Evolutionary conservation across 2,113 vertebrate species (phyloP).

Genomic region (Pheucticus melanocephalus): DNA sequence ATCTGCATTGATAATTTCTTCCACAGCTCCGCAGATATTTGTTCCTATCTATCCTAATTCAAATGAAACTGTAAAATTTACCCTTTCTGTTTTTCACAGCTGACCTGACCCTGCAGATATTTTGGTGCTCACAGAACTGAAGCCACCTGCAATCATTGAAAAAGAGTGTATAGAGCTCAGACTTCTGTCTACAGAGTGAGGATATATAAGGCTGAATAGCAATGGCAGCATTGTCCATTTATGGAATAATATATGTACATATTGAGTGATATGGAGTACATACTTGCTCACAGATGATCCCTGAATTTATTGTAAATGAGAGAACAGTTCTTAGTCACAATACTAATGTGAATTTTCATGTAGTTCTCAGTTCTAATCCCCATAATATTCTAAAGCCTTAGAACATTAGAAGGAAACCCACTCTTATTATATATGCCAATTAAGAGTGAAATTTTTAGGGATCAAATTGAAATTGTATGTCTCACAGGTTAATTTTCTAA

Average conservation of each 20-base stretch:
- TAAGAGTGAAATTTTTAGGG: background rate
- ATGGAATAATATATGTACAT: background rate
- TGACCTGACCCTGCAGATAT: background rate
- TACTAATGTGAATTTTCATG: background rate
- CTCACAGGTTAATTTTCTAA: background rate
- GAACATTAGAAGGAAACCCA: background rate
- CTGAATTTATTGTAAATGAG: background rate
- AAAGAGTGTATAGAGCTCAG: background rate
- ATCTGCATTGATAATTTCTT: background rate
- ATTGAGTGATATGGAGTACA: background rate
- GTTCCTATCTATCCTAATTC: background rate
- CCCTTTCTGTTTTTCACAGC: rapidly evolving
- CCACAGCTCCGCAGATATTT: background rate
- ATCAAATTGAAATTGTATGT: background rate
- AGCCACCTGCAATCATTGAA: background rate
- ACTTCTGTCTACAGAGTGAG: background rate
- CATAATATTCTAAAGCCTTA: background rate
- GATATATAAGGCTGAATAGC: background rate
- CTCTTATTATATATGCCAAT: background rate
- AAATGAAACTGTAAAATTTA: background rate
- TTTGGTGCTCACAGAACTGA: background rate
- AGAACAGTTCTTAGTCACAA: background rate
- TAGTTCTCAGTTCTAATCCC: background rate
- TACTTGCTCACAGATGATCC: background rate
- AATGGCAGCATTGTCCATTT: background rate